These are phyloP conservation scores for Caenorhabditis macrosperma DNA, from an alignment of 2,888 invertebrate species.

Conservation along the genomic window DNA sequence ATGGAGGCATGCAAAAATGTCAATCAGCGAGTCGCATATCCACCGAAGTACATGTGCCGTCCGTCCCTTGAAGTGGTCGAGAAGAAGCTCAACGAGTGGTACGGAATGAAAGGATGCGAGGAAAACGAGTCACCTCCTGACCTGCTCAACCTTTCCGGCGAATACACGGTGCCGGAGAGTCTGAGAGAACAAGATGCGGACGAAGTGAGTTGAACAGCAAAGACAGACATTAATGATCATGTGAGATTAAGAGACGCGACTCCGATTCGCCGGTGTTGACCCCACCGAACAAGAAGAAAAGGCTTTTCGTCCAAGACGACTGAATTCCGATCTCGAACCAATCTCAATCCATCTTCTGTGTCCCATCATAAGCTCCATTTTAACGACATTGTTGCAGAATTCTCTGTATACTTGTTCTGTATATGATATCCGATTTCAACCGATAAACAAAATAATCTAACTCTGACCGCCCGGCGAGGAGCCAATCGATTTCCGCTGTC, in stretches of 20 bases:
- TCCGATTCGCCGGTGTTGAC: neutral
- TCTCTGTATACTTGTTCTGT: neutral
- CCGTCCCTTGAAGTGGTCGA: conserved; percentile 27
- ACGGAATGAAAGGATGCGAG: conserved; percentile 28
- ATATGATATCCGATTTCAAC: neutral
- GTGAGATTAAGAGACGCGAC: neutral
- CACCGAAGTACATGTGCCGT: conserved; percentile 38
- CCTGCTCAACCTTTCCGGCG: neutral
- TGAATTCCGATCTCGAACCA: neutral
- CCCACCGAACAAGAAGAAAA: neutral
- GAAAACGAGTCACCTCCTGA: conserved; percentile 37
- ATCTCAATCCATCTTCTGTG: neutral
- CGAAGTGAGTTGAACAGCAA: too few relatives aligned
- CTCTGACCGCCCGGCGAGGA: too few relatives aligned
- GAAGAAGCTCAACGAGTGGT: conserved; percentile 33
- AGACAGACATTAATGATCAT: neutral
- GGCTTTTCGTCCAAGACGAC: neutral
- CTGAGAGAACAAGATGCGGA: neutral
- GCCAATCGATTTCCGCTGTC: neutral
- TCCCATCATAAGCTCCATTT: neutral
- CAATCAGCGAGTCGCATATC: too few relatives aligned
- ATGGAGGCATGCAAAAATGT: too few relatives aligned
- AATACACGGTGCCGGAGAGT: neutral
- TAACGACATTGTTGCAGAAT: too few relatives aligned
- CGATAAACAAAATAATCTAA: too few relatives aligned